These are phyloP conservation scores for Phortica okadai DNA, from an alignment of 2,888 invertebrate species.

Conservation along the genomic window DNA sequence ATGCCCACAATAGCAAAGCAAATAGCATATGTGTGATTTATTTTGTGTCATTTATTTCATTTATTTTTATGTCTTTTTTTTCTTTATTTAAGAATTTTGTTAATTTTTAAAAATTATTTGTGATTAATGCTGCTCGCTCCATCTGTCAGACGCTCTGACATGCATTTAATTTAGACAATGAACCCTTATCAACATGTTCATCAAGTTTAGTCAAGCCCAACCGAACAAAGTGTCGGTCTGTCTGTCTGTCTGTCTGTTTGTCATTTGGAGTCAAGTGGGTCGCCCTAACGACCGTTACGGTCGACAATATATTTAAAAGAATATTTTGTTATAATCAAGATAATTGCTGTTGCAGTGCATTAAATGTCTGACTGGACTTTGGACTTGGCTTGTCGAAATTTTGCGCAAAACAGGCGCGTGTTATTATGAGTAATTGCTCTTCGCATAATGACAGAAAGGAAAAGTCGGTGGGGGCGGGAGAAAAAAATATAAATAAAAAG, in stretches of 20 bases:
- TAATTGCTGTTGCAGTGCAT: conserved; percentile 56
- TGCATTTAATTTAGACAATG: conserved; percentile 26
- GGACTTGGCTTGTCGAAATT: background rate
- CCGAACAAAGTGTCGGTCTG: conserved; percentile 34
- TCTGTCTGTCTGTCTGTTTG: conserved; percentile 13
- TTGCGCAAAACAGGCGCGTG: conserved; percentile 35
- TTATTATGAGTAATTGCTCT: conserved; percentile 67
- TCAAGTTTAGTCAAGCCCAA: conserved; percentile 22
- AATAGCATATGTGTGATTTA: conserved; percentile 25
- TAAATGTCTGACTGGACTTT: conserved; percentile 18
- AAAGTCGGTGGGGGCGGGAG: too few relatives aligned
- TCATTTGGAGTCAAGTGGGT: background rate
- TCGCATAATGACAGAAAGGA: conserved; percentile 57
- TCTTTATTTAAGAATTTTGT: conserved; percentile 11
- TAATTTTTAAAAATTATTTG: conserved; percentile 28
- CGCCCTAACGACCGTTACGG: background rate
- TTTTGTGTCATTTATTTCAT: conserved; percentile 10
- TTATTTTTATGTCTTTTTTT: background rate
- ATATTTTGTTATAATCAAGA: conserved; percentile 61
- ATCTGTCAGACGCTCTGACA: background rate
- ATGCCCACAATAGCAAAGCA: background rate
- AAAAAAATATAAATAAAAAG: conserved; percentile 18
- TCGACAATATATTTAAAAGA: conserved; percentile 29
- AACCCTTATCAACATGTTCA: conserved; percentile 53
- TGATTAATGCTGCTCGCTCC: background rate